Conservation (phyloP, 35 echinoderm and acorn worm species). For the Stichopus chloronotus region DNA sequence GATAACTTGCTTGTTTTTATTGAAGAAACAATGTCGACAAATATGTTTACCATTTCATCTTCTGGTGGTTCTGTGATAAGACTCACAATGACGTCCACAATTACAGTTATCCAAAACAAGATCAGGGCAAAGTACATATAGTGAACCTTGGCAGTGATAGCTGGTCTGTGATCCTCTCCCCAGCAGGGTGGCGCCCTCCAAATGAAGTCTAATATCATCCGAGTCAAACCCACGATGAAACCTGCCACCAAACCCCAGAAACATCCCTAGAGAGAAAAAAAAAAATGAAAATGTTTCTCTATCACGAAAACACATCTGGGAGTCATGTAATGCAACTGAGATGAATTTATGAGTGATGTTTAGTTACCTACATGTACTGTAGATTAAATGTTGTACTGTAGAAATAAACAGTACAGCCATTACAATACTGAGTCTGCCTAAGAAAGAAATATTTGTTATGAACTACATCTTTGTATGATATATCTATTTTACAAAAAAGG, state of each 20-base stretch:
- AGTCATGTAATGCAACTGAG: no score
- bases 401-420: no score
- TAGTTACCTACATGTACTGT: no score
- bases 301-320: no score
- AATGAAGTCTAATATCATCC: conserved; percentile 76
- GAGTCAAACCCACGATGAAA: conserved; percentile 69
- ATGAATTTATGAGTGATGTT: no score
- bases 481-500: no score
- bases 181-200: conserved; percentile 74
- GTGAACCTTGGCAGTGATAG: conserved; percentile 77
- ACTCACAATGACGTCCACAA: conserved; percentile 75
- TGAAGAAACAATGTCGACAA: neutral
- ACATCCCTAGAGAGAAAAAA: conserved; percentile 52
- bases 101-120: conserved; percentile 74
- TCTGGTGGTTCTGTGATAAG: conserved; percentile 67
- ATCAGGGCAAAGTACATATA: conserved; percentile 93
- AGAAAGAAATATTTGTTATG: no score
- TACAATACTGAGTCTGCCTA: no score
- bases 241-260: conserved; percentile 81
- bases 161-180: conserved; percentile 70
- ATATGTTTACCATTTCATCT: conserved; percentile 55
- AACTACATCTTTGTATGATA: no score
- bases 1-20: neutral
- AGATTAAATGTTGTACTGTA: no score
- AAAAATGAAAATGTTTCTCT: no score